A percentile compares a stretch with the other conserved stretches of the same genome.
Conservation (phyloP, 2,888 invertebrate genomes). For the Bruchidius siliquastri region DNA sequence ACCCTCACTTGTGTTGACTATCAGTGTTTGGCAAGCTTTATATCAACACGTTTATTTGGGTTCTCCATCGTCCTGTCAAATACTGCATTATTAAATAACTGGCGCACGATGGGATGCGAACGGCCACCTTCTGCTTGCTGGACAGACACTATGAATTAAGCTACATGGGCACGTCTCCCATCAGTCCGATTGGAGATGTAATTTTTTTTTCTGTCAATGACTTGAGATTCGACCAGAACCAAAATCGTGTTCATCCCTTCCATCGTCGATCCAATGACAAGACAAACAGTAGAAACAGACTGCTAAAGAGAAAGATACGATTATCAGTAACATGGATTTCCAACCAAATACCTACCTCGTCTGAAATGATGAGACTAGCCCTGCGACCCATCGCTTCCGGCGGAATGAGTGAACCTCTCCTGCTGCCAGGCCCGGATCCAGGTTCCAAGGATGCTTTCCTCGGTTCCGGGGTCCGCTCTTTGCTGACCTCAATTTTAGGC, state of each 20-base stretch:
- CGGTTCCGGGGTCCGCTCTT: constrained; percentile 66
- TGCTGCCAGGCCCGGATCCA: constrained; percentile 54
- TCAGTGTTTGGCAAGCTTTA: too few relatives aligned
- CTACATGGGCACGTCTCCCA: too few relatives aligned
- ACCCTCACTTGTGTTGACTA: too few relatives aligned
- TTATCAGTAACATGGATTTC: constrained; percentile 2
- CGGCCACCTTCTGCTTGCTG: too few relatives aligned
- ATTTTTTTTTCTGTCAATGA: not conserved
- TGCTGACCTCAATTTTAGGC: constrained; percentile 83
- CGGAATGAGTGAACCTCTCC: constrained; percentile 84
- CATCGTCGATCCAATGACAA: not conserved
- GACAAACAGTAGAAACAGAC: not conserved
- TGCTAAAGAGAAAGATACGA: not conserved
- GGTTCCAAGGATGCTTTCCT: constrained; percentile 64
- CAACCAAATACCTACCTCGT: constrained; percentile 67
- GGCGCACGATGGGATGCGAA: too few relatives aligned
- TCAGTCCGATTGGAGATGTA: too few relatives aligned
- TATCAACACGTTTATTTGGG: too few relatives aligned
- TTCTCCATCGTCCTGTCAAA: too few relatives aligned
- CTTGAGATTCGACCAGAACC: not conserved
- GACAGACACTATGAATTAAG: too few relatives aligned
- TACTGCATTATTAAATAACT: too few relatives aligned
- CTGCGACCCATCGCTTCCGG: constrained; percentile 82
- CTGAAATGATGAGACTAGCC: constrained; percentile 87
- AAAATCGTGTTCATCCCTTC: not conserved